Evolutionary conservation across 2,888 invertebrate genomes (phyloP).

Genomic region (Leucania comma): DNA sequence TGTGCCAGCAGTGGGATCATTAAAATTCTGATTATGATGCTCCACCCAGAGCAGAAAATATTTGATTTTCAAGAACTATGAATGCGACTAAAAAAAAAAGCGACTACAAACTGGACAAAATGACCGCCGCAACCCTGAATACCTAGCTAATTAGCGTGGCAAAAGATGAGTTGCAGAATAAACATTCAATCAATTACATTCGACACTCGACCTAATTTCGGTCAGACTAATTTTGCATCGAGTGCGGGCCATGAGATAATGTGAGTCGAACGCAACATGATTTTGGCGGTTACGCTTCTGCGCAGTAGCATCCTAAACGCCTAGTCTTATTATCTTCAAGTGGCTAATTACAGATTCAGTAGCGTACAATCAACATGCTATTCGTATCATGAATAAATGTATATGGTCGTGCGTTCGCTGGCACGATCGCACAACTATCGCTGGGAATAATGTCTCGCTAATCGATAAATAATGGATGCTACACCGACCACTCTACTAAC

Average conservation of each 20-base stretch:
- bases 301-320: background rate
- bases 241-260: constrained; percentile 1
- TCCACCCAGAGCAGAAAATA: too few relatives aligned
- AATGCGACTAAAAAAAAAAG: too few relatives aligned
- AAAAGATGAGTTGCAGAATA: background rate
- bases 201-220: constrained; percentile 32
- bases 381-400: constrained; percentile 32
- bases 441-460: constrained; percentile 21
- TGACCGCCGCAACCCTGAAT: too few relatives aligned
- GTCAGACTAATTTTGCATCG: constrained; percentile 24
- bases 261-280: constrained; percentile 8
- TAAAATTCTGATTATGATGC: too few relatives aligned
- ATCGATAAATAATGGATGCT: constrained; percentile 12
- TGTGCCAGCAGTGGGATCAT: too few relatives aligned
- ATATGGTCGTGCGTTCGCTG: constrained; percentile 23
- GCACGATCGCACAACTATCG: constrained; percentile 46
- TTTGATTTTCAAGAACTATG: too few relatives aligned
- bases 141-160: background rate
- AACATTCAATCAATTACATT: constrained; percentile 2
- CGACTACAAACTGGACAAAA: background rate
- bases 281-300: constrained; percentile 3
- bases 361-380: constrained; percentile 29
- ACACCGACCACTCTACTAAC: constrained; percentile 1
- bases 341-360: constrained; percentile 16
- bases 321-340: background rate